Evolutionary conservation across 2,888 invertebrate genomes (phyloP).

Genomic region (Encarsia formosa): DNA sequence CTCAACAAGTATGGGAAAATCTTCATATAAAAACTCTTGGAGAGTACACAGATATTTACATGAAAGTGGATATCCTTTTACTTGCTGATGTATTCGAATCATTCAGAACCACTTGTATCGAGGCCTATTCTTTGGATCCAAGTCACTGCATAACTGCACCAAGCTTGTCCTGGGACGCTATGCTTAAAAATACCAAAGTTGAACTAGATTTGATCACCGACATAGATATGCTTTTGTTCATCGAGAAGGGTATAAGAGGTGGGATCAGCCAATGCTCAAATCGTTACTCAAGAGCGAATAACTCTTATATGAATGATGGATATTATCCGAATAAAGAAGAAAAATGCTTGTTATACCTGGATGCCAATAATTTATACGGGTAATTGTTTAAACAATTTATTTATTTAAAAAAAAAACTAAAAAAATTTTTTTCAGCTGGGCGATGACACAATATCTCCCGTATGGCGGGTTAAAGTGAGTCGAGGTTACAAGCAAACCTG

Average conservation of each 20-base stretch:
- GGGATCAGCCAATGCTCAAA: constrained; percentile 28
- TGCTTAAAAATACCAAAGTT: constrained; percentile 22
- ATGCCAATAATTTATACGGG: background rate
- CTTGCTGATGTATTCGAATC: constrained; percentile 11
- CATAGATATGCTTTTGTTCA: constrained; percentile 28
- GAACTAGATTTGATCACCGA: constrained; percentile 26
- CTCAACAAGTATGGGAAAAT: constrained; percentile 41
- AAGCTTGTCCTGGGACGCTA: constrained; percentile 22
- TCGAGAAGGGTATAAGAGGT: constrained; percentile 32
- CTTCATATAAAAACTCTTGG: too few species aligned
- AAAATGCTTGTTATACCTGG: background rate
- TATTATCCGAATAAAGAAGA: constrained; percentile 3
- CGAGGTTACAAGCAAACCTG: background rate
- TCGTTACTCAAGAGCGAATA: constrained; percentile 30
- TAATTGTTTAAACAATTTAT: too few species aligned
- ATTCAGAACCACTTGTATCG: constrained; percentile 14
- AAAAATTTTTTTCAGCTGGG: constrained; percentile 10
- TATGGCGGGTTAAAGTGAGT: constrained; percentile 5
- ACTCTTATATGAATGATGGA: constrained; percentile 22
- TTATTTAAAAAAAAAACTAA: too few species aligned
- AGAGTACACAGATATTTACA: too few species aligned
- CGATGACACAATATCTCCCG: constrained; percentile 2
- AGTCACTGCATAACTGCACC: constrained; percentile 24
- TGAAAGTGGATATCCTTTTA: constrained; percentile 1
- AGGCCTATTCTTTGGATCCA: constrained; percentile 16